phyloP scores from a whole-genome alignment of 2,113 vertebrate genomes.

The Ivindomyrus marchei region DNA sequence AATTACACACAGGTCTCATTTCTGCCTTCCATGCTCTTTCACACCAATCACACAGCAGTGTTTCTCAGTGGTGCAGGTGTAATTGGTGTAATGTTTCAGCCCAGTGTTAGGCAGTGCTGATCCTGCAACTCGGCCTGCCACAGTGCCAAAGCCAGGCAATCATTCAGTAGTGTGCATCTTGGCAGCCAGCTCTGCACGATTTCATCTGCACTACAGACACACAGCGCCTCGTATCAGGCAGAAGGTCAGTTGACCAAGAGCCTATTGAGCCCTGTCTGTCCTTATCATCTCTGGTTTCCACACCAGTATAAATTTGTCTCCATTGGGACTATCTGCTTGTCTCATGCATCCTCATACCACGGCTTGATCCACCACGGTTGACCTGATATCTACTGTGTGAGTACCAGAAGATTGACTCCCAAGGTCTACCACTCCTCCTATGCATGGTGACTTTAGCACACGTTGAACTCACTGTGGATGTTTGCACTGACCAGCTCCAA shows the following conservation, averaged over 20 bases:
- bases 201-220: neutral
- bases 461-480: neutral
- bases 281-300: neutral
- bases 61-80: neutral
- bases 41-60: neutral
- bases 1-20: slow-evolving; percentile 27
- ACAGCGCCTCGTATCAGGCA: neutral
- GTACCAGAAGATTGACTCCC: neutral
- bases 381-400: slow-evolving; percentile 10
- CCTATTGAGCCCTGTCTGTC: neutral
- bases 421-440: neutral
- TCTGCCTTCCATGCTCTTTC: slow-evolving; percentile 25
- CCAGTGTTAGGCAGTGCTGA: neutral
- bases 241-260: neutral
- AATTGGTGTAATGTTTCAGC: neutral
- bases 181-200: neutral
- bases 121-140: neutral
- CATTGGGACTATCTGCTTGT: slow-evolving; percentile 35
- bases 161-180: neutral
- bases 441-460: neutral
- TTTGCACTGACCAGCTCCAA: neutral
- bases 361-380: neutral
- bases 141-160: neutral
- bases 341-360: slow-evolving; percentile 27
- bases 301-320: slow-evolving; percentile 28